Conservation (phyloP, 2,797 vertebrate species). For the Ficedula albicollis region DNA sequence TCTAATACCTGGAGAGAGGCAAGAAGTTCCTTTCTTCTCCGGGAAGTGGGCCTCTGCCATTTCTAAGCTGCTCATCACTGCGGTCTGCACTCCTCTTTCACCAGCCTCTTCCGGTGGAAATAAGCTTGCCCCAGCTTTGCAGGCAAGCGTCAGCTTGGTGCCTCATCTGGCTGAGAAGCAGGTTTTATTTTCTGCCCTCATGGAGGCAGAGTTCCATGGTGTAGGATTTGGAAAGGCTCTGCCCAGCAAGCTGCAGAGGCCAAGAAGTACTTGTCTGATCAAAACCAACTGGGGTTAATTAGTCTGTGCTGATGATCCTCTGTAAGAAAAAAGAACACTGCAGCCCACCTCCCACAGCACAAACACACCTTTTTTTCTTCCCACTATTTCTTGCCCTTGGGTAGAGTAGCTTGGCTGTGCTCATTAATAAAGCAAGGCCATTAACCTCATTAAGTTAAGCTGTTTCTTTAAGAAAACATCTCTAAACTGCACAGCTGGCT, state of each 20-base stretch:
- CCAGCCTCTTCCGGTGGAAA: neutral
- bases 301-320: neutral
- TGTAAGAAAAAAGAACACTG: neutral
- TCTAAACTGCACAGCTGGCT: neutral
- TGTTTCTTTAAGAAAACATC: neutral
- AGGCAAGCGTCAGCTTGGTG: neutral
- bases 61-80: neutral
- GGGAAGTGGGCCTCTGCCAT: neutral
- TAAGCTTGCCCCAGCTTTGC: neutral
- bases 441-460: neutral
- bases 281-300: neutral
- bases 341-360: neutral
- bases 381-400: neutral
- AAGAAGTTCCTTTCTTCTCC: neutral
- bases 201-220: neutral
- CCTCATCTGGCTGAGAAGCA: neutral
- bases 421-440: neutral
- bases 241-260: neutral
- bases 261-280: neutral
- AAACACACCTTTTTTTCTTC: neutral
- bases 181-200: neutral
- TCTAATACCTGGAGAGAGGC: neutral
- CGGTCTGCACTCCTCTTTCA: fast-evolving
- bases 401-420: neutral
- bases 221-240: neutral